A percentile compares a stretch with the other conserved stretches of the same genome.
Evolutionary conservation across 2,888 invertebrate genomes (phyloP).

Genomic region (Nymphalis c-album): DNA sequence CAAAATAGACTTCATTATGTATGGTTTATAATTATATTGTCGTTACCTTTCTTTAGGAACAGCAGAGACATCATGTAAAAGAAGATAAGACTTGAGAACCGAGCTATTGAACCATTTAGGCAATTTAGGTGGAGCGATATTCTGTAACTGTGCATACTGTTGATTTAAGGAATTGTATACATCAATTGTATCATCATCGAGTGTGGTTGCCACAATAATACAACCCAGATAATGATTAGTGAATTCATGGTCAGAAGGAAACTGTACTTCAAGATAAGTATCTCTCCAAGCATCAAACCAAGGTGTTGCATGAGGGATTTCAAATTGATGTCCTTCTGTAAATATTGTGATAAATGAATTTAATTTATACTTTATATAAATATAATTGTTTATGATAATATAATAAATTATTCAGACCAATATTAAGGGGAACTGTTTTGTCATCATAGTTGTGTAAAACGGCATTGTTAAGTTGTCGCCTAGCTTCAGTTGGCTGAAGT

Average conservation of each 20-base stretch:
- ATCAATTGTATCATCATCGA: conserved; percentile 89
- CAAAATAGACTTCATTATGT: neutral
- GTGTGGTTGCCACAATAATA: conserved; percentile 87
- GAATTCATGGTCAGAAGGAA: conserved; percentile 97
- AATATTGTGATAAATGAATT: conserved; percentile 31
- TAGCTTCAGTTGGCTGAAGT: conserved; percentile 89
- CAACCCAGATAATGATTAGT: conserved; percentile 93
- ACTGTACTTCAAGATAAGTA: conserved; percentile 92
- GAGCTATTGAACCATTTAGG: conserved; percentile 92
- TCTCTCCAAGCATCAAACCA: conserved; percentile 99
- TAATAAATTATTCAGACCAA: conserved; percentile 65
- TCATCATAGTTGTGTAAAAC: conserved; percentile 83
- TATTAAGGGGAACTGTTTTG: conserved; percentile 77
- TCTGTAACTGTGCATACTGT: conserved; percentile 89
- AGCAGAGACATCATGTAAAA: conserved; percentile 91
- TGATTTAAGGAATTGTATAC: conserved; percentile 90
- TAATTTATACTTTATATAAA: neutral
- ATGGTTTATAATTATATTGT: conserved; percentile 32
- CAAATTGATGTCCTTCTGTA: conserved; percentile 81
- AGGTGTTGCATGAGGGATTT: conserved; percentile 89
- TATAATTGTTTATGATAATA: neutral
- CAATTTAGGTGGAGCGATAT: conserved; percentile 87
- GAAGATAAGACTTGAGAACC: conserved; percentile 92
- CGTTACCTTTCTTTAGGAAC: conserved; percentile 88
- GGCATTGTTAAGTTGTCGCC: conserved; percentile 92